Base-by-base conservation (phyloP, 2,888 invertebrate species). In the Nebria brevicollis region DNA sequence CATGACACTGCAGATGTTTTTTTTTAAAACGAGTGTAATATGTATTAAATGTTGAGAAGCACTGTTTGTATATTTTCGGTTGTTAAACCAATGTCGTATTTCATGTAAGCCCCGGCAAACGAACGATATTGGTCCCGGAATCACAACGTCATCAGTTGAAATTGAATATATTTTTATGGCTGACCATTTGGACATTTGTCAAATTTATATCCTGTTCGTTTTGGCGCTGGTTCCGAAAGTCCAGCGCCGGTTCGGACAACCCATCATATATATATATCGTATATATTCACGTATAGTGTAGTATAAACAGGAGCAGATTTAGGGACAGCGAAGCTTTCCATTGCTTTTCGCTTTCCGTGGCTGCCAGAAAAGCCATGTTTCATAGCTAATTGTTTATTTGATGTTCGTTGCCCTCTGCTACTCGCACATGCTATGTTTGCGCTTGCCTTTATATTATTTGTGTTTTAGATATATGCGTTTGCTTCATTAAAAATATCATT, bases 121-220 rank as follows among this genome's bases (percentile, higher is more conserved):
- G 54, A 64, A 77, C 64, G 70, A 81, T 81, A 81, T 81, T 65
- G 66, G 54, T 72, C 34, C 34, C 42, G 77, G 77, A 72, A 81
- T 81, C 81, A 81, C 81, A 81, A 73, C 72, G 81, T 81, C 81
- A 81, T 81, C 81, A 81, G 77, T 81, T 77, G 81, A 81, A 81
- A 81, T 81, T 81, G 81, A 81, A 81, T 81, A 81, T 81, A 81
- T 81, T 81, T 81, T 81, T 81, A 81, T 81, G 64, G 77, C 77
- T 66, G 54, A 5, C 42, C 73, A 42, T 68, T 75, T 75, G 82
- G 75, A 77, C 82, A 77, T 81, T 78, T 82, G 77, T 70, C 82
- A 81, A 82, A 77, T 82, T 76, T 81, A 77, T 72, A 73, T 80
- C 68, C 66, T 66, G 65, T 42, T 64, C 75, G 54, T 79, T 65